Percentiles rank a stretch among this genome's conserved stretches.
Conservation (phyloP, 2,888 invertebrate species). For the Oligia fasciuncula region DNA sequence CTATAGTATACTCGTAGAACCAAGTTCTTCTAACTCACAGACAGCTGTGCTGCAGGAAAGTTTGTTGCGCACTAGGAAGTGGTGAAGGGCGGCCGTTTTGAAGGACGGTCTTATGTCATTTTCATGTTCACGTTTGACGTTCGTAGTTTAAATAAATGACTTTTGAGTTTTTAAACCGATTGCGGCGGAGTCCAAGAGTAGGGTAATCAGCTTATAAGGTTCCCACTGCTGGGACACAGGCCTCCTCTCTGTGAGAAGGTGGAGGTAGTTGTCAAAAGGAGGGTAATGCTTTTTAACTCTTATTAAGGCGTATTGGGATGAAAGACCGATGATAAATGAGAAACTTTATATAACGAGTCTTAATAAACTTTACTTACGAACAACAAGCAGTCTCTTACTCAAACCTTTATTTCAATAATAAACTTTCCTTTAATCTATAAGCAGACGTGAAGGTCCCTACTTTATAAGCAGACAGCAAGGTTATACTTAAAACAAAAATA, state of each 20-base stretch:
- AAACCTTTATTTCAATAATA: not conserved
- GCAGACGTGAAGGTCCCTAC: not conserved
- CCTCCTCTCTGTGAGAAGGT: too few relatives aligned
- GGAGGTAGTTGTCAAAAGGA: too few relatives aligned
- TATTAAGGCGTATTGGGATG: slow-evolving; percentile 1
- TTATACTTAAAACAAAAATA: slow-evolving; percentile 22
- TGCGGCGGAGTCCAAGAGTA: too few relatives aligned
- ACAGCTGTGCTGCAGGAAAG: not conserved
- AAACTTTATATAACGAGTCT: not conserved
- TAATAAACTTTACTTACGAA: not conserved
- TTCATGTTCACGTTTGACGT: not conserved
- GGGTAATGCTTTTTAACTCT: not conserved
- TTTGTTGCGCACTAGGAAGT: not conserved
- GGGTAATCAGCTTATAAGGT: too few relatives aligned
- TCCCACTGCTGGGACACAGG: too few relatives aligned
- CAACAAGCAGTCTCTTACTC: not conserved
- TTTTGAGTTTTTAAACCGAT: too few relatives aligned
- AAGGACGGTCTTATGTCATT: not conserved
- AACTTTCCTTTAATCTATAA: not conserved
- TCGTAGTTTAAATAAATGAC: too few relatives aligned
- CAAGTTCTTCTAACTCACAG: too few relatives aligned
- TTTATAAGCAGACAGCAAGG: not conserved
- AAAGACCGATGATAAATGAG: not conserved
- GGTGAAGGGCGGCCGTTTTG: not conserved
- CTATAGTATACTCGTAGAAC: too few relatives aligned